Evolutionary conservation across 92 coral and sea anemone species (phyloP), one percentile per base, ranked within the genome.

Genomic region (Scolanthus callimorphus): DNA sequence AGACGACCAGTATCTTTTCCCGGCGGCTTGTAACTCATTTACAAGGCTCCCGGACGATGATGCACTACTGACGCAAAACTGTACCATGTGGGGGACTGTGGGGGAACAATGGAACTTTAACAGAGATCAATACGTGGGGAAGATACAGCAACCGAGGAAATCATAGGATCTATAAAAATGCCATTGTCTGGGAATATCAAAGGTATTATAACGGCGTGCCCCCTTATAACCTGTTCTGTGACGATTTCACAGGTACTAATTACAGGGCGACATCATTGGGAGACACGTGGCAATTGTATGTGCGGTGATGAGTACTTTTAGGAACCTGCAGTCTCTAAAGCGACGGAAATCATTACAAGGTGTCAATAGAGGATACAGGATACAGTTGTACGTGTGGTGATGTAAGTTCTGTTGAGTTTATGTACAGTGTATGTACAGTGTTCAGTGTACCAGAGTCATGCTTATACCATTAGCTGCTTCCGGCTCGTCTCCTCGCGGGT

Each of bases 11-110:
- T 11, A 3, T 4, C 39, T 34, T 12, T 51, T 27, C 17, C 77
- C 78, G 17, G 1, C 67, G 37, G 82, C 82, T 27, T 81, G 88
- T 41, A 44, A 63, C 49, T 81, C 88, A 2, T 81, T 67, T 37
- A 57, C n/a, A 1, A 64, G 51, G 20, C 76, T 81, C 27, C 82
- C 88, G 39, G 78, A 81, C 37, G 88, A 74, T 20, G 73, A 57
- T 25, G 74, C 88, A 11, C 41, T 59, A 10, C 67, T 81, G 28
- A 59, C 82, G 37, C 43, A 63, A 17, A 81, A 57, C 50, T 81
- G 88, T 49, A 15, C 25, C 27, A 68, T 61, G 27, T 74, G 88
- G 82, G n/a, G n/a, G n/a, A n/a, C n/a, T n/a, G n/a, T n/a, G n/a
- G n/a, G n/a, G n/a, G n/a, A n/a, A n/a, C n/a, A n/a, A n/a, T n/a